Evolutionary conservation across 2,888 invertebrate genomes (phyloP).

Genomic region (Teleiodes luculella): DNA sequence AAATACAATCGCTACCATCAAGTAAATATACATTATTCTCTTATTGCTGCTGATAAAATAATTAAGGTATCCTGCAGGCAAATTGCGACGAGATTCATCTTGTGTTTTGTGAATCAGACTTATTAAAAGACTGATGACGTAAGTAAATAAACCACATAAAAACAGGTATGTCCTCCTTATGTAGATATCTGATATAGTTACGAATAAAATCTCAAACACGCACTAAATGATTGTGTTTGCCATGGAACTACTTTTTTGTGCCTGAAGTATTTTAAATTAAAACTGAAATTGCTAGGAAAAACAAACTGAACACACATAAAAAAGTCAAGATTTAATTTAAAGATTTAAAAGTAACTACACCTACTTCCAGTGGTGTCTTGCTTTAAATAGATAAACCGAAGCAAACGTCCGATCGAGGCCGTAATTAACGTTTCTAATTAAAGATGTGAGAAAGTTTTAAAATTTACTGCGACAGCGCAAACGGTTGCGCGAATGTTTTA

Average conservation of each 20-base stretch:
- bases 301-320: no score
- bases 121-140: slow-evolving; percentile 18
- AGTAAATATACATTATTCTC: neutral
- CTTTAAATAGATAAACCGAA: slow-evolving; percentile 26
- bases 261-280: no score
- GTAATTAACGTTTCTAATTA: slow-evolving; percentile 33
- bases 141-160: neutral
- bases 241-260: no score
- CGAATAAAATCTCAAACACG: no score
- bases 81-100: slow-evolving; percentile 31
- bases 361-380: slow-evolving; percentile 1
- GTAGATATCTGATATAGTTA: neutral
- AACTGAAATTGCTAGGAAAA: no score
- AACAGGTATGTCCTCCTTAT: no score
- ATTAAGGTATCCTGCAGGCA: slow-evolving; percentile 23
- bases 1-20: slow-evolving; percentile 25
- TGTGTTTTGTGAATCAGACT: slow-evolving; percentile 33
- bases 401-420: slow-evolving; percentile 28
- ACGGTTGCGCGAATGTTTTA: slow-evolving; percentile 20
- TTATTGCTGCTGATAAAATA: no score
- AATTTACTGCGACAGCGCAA: slow-evolving; percentile 29
- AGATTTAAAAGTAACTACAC: neutral
- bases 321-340: neutral
- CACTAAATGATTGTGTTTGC: neutral
- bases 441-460: slow-evolving; percentile 30